These are phyloP conservation scores for Drosophila mayaguana DNA, from an alignment of 2,888 invertebrate species.

Conservation along the genomic window DNA sequence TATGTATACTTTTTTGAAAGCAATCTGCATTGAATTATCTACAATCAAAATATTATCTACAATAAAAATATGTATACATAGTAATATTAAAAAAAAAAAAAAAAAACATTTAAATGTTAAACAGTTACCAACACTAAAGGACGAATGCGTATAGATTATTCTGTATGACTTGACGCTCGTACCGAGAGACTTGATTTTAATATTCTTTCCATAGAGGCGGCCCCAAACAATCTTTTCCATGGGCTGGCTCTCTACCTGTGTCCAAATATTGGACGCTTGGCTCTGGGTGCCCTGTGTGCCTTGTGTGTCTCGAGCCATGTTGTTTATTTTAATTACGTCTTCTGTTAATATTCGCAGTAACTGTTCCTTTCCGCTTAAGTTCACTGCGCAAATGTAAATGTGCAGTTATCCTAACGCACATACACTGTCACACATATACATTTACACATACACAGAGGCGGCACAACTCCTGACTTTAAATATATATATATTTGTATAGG, in stretches of 20 bases:
- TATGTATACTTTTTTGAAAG: too few relatives aligned
- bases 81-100: background rate
- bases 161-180: slow-evolving; percentile 78
- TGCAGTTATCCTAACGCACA: slow-evolving; percentile 61
- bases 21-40: background rate
- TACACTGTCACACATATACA: slow-evolving; percentile 15
- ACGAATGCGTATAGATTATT: slow-evolving; percentile 79
- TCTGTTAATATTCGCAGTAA: slow-evolving; percentile 24
- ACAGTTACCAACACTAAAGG: slow-evolving; percentile 82
- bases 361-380: slow-evolving; percentile 35
- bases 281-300: slow-evolving; percentile 81
- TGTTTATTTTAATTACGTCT: slow-evolving; percentile 38
- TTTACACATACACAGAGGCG: slow-evolving; percentile 9
- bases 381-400: slow-evolving; percentile 58
- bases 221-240: slow-evolving; percentile 84
- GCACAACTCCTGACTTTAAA: background rate
- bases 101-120: slow-evolving; percentile 32
- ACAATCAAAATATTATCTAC: background rate
- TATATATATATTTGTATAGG: slow-evolving; percentile 3
- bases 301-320: slow-evolving; percentile 81
- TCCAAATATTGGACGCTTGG: slow-evolving; percentile 82
- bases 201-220: slow-evolving; percentile 83
- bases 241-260: slow-evolving; percentile 84
- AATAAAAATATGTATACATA: background rate
- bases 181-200: slow-evolving; percentile 84